Base-by-base conservation (phyloP, 2,797 vertebrate species). In the Acanthis flammea region DNA sequence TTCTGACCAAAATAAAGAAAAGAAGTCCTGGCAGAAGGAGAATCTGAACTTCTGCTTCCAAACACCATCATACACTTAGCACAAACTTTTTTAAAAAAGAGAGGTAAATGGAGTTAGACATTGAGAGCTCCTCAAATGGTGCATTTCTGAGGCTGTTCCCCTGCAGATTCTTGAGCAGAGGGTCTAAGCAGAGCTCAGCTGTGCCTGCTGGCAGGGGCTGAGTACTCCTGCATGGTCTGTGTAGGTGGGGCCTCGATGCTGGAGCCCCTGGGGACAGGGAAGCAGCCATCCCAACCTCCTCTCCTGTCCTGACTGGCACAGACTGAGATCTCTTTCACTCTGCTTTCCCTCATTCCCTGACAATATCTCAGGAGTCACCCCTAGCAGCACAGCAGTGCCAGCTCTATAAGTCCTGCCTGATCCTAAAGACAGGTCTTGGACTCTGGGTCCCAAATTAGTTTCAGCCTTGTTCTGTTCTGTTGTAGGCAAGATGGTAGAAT, bases 1-100 rank as follows among this genome's bases (percentile, higher is more conserved):
- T 82, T 92, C 91, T 81, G 37, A 95, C 35, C 82, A 88, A 95
- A 94, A 93, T 94, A 87, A 90, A 91, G 65, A 72, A 87, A 88
- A 92, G 3, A 18, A n/a, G 58, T 87, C 35, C 65, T 71, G 76
- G 57, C 45, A 84, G 37, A 71, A 88, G 44, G 11, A 47, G 75
- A 82, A 72, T 92, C 33, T 83, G 74, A 93, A 60, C 83, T 65
- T 93, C 72, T 68, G n/a, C 74, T 97, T 95, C 57, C 63, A 90
- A 92, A 60, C 63, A 60, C 62, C 31, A 35, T 86, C 88, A 22
- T 4, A 22, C 12, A 2, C 31, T 58, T 61, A 61, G 8, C 14
- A 72, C 70, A 81, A 62, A 10, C 21, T 48, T 30, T 2, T 33
- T 4, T 5, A 22, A 45, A 75, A 30, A 10, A 19, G 8, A 60